These are phyloP conservation scores for Zele albiditarsus DNA, from an alignment of 2,888 invertebrate genomes.

Conservation along the genomic window DNA sequence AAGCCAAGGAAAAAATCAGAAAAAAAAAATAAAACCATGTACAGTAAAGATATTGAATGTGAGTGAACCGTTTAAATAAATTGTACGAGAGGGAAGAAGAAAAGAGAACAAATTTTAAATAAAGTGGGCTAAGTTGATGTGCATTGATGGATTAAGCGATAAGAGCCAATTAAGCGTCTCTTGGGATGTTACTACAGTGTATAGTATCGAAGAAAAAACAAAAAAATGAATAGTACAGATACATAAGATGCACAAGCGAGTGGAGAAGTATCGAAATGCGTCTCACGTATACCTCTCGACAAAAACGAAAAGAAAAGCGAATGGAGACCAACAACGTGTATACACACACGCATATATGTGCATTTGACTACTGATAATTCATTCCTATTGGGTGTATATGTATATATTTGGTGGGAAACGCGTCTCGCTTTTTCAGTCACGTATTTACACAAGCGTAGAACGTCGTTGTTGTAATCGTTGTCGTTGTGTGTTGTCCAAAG, in stretches of 20 bases:
- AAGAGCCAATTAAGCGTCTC: conserved; percentile 20
- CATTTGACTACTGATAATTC: conserved; percentile 33
- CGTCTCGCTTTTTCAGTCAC: conserved; percentile 37
- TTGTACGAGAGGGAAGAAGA: neutral
- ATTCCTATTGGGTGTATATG: conserved; percentile 12
- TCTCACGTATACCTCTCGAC: conserved; percentile 14
- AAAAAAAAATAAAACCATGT: neutral
- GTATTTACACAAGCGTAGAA: conserved; percentile 34
- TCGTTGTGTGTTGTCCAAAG: conserved; percentile 35
- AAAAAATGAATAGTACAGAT: neutral
- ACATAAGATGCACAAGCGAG: neutral
- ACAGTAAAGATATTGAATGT: neutral
- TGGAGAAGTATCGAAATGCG: conserved; percentile 25
- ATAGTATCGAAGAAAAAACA: neutral
- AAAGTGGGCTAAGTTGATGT: conserved; percentile 14
- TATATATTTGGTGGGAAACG: conserved; percentile 38
- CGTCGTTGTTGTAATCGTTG: conserved; percentile 28
- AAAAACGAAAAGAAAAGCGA: conserved; percentile 20
- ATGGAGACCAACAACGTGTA: conserved; percentile 4
- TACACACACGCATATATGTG: conserved; percentile 1
- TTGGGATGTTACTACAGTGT: neutral
- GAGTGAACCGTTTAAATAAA: conserved; percentile 1
- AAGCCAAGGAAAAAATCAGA: neutral
- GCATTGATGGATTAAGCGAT: conserved; percentile 17
- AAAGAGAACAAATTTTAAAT: conserved; percentile 4